These are phyloP conservation scores for Pholis gunnellus DNA, from an alignment of 2,113 vertebrate species.

Conservation along the genomic window DNA sequence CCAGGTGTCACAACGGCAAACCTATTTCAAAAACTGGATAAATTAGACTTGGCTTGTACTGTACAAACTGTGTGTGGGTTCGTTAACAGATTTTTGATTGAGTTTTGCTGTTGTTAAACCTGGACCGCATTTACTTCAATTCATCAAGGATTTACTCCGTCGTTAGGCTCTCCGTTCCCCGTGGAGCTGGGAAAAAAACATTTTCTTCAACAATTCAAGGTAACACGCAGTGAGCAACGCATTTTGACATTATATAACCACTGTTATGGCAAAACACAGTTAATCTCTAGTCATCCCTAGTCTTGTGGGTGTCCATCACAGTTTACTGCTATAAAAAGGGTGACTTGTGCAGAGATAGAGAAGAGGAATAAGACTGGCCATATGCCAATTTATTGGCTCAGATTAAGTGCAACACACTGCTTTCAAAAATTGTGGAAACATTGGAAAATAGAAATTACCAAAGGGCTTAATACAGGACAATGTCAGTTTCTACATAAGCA, in stretches of 20 bases:
- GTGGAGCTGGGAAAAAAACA: no score
- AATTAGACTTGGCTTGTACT: background rate
- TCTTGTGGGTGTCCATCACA: conserved; percentile 17
- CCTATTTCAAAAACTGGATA: background rate
- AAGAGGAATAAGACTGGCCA: conserved; percentile 3
- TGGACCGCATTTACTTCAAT: background rate
- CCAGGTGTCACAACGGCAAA: background rate
- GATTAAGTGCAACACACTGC: conserved; percentile 36
- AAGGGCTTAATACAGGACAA: background rate
- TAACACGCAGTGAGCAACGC: no score
- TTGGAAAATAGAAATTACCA: background rate
- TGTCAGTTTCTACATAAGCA: background rate
- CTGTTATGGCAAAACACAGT: no score
- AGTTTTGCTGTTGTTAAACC: background rate
- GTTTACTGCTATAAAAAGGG: conserved; percentile 19
- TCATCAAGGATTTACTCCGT: no score
- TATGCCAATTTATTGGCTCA: conserved; percentile 7
- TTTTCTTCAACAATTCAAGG: no score
- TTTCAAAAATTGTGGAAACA: conserved; percentile 12
- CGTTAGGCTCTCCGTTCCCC: no score
- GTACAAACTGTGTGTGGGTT: background rate
- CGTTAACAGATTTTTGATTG: background rate
- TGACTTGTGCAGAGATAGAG: conserved; percentile 2
- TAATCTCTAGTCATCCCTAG: no score
- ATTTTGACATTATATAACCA: no score